phyloP scores from a whole-genome alignment of 2,113 vertebrate genomes.

The Equus quagga region DNA sequence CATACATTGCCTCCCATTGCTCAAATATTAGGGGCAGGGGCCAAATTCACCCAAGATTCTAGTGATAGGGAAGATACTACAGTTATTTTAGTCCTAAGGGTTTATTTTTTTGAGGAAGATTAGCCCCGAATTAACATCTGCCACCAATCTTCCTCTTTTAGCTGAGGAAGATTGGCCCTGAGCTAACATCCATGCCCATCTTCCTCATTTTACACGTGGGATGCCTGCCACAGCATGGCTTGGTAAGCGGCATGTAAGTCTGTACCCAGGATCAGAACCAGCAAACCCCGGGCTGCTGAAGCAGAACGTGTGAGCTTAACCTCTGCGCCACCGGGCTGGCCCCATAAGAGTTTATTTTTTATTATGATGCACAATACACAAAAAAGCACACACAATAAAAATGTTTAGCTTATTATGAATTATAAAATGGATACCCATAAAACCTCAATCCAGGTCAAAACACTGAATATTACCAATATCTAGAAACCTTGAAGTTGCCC shows the following conservation, averaged over 20 bases:
- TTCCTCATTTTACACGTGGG: too few species aligned
- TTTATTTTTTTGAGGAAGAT: neutral
- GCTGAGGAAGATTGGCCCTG: too few species aligned
- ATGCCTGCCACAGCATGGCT: too few species aligned
- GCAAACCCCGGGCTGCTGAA: too few species aligned
- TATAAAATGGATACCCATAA: neutral
- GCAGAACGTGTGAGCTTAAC: too few species aligned
- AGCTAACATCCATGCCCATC: too few species aligned
- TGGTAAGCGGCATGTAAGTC: too few species aligned
- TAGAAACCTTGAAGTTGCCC: neutral
- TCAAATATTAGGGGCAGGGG: neutral
- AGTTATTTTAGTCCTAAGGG: neutral
- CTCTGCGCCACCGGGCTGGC: too few species aligned
- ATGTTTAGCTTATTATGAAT: neutral
- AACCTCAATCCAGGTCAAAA: neutral
- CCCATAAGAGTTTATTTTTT: neutral
- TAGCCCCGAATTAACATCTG: too few species aligned
- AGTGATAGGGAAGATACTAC: neutral
- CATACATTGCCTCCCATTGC: neutral
- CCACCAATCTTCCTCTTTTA: too few species aligned
- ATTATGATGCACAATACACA: neutral
- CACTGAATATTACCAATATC: neutral
- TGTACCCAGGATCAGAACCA: too few species aligned
- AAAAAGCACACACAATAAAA: neutral
- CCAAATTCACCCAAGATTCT: neutral